A percentile compares a stretch with the other conserved stretches of the same genome.
phyloP scores from a whole-genome alignment of 2,888 invertebrate species.

The Deilephila porcellus region DNA sequence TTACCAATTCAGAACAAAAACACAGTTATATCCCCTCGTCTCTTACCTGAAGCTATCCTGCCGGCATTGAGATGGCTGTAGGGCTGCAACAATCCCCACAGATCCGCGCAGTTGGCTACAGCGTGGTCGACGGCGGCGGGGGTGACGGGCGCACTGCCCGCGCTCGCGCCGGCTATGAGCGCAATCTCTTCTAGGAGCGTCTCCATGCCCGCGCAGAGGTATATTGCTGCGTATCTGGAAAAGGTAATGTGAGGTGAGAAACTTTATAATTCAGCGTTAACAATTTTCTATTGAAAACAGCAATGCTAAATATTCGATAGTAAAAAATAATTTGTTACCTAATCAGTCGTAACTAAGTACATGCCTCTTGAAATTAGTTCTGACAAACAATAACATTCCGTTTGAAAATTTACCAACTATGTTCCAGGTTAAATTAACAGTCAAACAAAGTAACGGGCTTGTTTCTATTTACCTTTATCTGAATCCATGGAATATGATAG shows the following conservation, averaged over 20 bases:
- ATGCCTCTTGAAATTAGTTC: no score
- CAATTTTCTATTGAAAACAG: no score
- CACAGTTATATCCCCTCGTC: not conserved
- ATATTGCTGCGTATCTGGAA: constrained; percentile 92
- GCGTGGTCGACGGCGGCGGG: constrained; percentile 93
- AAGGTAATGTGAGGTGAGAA: no score
- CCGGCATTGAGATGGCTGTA: constrained; percentile 96
- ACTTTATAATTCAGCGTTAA: no score
- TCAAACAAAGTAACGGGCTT: no score
- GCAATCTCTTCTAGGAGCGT: constrained; percentile 94
- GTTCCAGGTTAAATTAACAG: no score
- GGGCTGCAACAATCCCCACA: constrained; percentile 96
- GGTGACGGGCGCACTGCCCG: constrained; percentile 86
- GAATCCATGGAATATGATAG: not conserved
- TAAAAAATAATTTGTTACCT: no score
- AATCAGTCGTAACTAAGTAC: no score
- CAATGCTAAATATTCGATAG: no score
- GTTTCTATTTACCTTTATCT: not conserved
- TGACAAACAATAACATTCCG: no score
- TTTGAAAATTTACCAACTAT: no score
- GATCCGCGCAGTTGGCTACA: constrained; percentile 93
- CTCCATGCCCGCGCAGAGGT: constrained; percentile 94
- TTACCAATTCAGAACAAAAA: not conserved
- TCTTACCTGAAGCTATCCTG: constrained; percentile 91
- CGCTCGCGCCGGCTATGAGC: constrained; percentile 62